Conservation (phyloP, 1,140 invertebrate genomes). For the Oncopodura yosiiana region DNA sequence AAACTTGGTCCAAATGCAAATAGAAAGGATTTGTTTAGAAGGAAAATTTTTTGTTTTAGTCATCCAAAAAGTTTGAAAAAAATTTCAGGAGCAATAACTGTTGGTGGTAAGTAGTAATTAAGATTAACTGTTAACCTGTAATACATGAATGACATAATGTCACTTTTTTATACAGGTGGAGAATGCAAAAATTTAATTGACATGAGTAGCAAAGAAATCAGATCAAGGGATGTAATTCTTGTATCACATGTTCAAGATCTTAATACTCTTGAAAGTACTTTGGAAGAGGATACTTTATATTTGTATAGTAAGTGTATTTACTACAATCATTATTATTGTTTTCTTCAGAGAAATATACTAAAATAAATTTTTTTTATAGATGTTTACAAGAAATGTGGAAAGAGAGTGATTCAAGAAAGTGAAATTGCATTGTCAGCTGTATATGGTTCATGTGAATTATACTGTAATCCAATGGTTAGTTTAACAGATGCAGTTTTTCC, state of each 20-base stretch:
- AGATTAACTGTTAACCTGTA: neutral
- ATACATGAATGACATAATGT: constrained; percentile 42
- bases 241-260: constrained; percentile 37
- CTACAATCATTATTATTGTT: neutral
- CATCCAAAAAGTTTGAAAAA: constrained; percentile 48
- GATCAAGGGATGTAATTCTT: constrained; percentile 44
- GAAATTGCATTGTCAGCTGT: constrained; percentile 57
- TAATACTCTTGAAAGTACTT: neutral
- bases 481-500: constrained; percentile 27
- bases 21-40: constrained; percentile 47
- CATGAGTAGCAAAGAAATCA: constrained; percentile 41
- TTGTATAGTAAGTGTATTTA: constrained; percentile 8
- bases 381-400: constrained; percentile 43
- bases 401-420: constrained; percentile 51
- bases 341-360: neutral
- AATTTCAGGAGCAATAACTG: constrained; percentile 1
- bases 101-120: constrained; percentile 15
- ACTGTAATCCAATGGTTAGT: constrained; percentile 54
- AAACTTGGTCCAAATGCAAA: constrained; percentile 46
- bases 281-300: constrained; percentile 18
- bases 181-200: constrained; percentile 42
- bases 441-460: constrained; percentile 50
- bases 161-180: constrained; percentile 33
- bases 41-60: constrained; percentile 53
- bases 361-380: constrained; percentile 26